Evolutionary conservation across 2,113 vertebrate species (phyloP).

Genomic region (Thunnus thynnus): DNA sequence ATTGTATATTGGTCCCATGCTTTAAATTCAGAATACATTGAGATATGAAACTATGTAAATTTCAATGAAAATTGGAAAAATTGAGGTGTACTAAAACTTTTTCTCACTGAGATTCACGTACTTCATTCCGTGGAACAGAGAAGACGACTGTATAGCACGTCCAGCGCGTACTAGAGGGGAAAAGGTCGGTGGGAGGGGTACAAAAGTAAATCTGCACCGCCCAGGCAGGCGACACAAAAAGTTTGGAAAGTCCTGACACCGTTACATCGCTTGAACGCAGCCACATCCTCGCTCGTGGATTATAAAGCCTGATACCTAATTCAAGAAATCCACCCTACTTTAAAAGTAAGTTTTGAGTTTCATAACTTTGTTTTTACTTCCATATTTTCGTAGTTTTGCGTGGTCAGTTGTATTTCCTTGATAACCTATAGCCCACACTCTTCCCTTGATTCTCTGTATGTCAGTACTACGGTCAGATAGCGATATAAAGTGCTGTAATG

Average conservation of each 20-base stretch:
- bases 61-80: too few relatives aligned
- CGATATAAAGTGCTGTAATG: not conserved
- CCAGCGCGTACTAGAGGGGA: not conserved
- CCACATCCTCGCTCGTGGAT: slow-evolving; percentile 65
- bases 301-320: slow-evolving; percentile 40
- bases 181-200: slow-evolving; percentile 65
- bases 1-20: too few relatives aligned
- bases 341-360: slow-evolving; percentile 60
- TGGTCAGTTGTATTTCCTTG: not conserved
- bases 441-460: not conserved
- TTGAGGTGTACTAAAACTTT: too few relatives aligned
- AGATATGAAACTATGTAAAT: too few relatives aligned
- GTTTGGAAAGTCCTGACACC: slow-evolving; percentile 66
- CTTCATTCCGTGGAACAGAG: not conserved
- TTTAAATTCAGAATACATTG: too few relatives aligned
- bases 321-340: not conserved
- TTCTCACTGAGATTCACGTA: too few relatives aligned
- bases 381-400: not conserved
- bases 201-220: slow-evolving; percentile 56
- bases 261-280: slow-evolving; percentile 38
- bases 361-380: not conserved
- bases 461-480: slow-evolving; percentile 4
- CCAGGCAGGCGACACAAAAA: slow-evolving; percentile 64
- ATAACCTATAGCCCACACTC: not conserved
- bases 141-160: not conserved